These are phyloP conservation scores for Cecidostiba fungosa DNA, from an alignment of 2,888 invertebrate species.

Conservation along the genomic window DNA sequence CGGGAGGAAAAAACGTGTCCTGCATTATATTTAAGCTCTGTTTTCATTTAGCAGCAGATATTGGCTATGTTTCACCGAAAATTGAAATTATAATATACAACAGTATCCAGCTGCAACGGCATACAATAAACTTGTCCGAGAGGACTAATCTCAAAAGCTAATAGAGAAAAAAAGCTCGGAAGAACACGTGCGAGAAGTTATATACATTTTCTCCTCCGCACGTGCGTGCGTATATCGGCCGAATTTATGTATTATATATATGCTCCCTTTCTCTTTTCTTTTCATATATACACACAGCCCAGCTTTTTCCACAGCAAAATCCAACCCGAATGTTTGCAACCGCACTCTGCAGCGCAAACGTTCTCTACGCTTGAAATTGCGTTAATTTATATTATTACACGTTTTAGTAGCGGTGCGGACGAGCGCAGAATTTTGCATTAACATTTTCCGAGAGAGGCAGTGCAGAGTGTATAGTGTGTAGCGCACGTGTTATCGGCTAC, in stretches of 20 bases:
- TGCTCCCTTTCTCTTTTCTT: slow-evolving; percentile 5
- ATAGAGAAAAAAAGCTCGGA: neutral
- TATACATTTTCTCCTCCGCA: slow-evolving; percentile 41
- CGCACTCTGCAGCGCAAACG: neutral
- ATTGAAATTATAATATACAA: neutral
- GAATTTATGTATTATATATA: slow-evolving; percentile 44
- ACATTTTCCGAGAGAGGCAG: neutral
- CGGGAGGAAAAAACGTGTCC: too few relatives aligned
- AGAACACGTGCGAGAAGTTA: slow-evolving; percentile 20
- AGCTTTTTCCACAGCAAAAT: neutral
- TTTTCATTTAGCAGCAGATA: too few relatives aligned
- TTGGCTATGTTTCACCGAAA: too few relatives aligned
- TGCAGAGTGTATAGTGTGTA: neutral
- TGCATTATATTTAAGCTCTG: too few relatives aligned
- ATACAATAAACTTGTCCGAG: slow-evolving; percentile 48
- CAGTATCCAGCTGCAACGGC: neutral
- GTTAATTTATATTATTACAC: slow-evolving; percentile 46
- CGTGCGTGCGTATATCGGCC: neutral
- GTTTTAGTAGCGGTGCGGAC: neutral
- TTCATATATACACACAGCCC: neutral
- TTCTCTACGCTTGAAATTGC: slow-evolving; percentile 1
- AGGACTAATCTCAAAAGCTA: slow-evolving; percentile 26
- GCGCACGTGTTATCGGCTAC: slow-evolving; percentile 12
- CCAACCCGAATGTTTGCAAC: neutral
- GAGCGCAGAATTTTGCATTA: slow-evolving; percentile 31